Percentiles rank a stretch among this genome's conserved stretches.
Conservation (phyloP, 1,140 invertebrate species). For the Penaeus vannamei region DNA sequence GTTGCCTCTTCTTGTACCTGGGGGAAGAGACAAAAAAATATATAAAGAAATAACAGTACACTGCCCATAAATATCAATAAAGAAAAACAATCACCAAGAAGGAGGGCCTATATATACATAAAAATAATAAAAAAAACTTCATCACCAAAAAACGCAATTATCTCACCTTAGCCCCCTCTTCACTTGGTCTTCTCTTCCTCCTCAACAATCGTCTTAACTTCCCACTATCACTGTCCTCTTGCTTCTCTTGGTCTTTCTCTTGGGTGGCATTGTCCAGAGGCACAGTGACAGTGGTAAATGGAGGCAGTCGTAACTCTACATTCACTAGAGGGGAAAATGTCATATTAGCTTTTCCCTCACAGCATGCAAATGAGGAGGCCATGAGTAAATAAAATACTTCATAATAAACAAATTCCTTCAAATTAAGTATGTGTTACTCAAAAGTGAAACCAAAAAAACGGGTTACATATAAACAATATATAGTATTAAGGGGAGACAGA, state of each 20-base stretch:
- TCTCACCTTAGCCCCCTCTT: constrained; percentile 24
- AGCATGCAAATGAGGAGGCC: too few relatives aligned
- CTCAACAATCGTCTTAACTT: constrained; percentile 16
- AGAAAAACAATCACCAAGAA: neutral
- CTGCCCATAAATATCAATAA: neutral
- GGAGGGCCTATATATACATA: neutral
- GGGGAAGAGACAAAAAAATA: neutral
- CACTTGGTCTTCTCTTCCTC: constrained; percentile 11
- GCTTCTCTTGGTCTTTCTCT: constrained; percentile 8
- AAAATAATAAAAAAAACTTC: neutral
- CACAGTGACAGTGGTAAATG: constrained; percentile 39
- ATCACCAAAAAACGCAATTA: neutral
- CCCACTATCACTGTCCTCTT: neutral
- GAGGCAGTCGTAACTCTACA: constrained; percentile 53
- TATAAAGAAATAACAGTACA: neutral
- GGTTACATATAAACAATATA: neutral
- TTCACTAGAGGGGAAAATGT: constrained; percentile 18
- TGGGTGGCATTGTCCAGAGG: neutral
- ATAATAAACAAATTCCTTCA: too few relatives aligned
- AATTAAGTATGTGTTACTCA: neutral
- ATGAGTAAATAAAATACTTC: too few relatives aligned
- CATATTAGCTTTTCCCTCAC: too few relatives aligned
- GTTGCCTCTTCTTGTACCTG: neutral
- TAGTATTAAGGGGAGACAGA: neutral
- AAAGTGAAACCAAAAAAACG: neutral